phyloP scores from a whole-genome alignment of 2,888 invertebrate species.

The Chaitophorus viminalis region DNA sequence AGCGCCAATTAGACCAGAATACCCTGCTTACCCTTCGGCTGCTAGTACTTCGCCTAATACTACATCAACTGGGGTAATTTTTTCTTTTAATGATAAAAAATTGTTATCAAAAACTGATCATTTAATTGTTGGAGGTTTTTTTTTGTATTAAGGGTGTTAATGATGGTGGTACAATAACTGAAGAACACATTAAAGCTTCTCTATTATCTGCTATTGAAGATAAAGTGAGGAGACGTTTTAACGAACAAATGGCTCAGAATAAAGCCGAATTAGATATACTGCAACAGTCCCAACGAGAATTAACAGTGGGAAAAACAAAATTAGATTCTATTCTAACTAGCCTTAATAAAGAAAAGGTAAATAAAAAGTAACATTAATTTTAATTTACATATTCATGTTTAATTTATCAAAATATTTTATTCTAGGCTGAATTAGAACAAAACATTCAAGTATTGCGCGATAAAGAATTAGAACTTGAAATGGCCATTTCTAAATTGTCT shows the following conservation, averaged over 20 bases:
- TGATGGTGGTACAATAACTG: conserved; percentile 85
- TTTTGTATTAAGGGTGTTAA: conserved; percentile 66
- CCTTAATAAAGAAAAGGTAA: conserved; percentile 78
- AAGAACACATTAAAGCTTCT: conserved; percentile 94
- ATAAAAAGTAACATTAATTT: background rate
- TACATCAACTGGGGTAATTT: conserved; percentile 50
- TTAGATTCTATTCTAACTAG: conserved; percentile 82
- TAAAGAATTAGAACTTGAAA: conserved; percentile 86
- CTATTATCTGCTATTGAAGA: conserved; percentile 95
- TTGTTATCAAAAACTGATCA: background rate
- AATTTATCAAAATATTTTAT: conserved; percentile 52
- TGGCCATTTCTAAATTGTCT: conserved; percentile 79
- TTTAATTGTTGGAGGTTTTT: background rate
- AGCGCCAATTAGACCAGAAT: conserved; percentile 48
- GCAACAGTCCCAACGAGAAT: conserved; percentile 85
- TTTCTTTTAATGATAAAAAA: background rate
- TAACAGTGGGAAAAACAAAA: conserved; percentile 83
- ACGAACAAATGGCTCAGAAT: conserved; percentile 89
- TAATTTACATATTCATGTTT: background rate
- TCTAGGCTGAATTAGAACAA: conserved; percentile 80
- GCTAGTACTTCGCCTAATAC: conserved; percentile 15
- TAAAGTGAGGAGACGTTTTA: conserved; percentile 85
- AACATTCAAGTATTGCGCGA: conserved; percentile 85
- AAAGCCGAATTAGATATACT: conserved; percentile 92
- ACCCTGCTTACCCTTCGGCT: conserved; percentile 52